phyloP scores from a whole-genome alignment of 1,140 invertebrate genomes.

The Aporrectodea caliginosa region DNA sequence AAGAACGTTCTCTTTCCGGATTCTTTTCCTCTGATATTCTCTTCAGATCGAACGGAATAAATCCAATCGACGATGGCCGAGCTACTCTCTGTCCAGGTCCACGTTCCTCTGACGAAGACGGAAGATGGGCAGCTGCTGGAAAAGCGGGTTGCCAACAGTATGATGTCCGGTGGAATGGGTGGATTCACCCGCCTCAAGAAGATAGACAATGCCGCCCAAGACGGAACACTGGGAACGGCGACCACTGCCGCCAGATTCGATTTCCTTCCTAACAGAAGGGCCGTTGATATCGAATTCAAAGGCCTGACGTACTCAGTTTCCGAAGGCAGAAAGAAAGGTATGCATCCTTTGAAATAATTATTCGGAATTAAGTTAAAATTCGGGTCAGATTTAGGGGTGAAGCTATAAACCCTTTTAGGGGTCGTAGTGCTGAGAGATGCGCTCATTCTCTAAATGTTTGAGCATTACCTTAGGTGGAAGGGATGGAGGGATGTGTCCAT shows the following conservation, averaged over 20 bases:
- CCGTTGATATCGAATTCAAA: slow-evolving; percentile 81
- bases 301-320: slow-evolving; percentile 79
- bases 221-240: slow-evolving; percentile 13
- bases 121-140: slow-evolving; percentile 34
- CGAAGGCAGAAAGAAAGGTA: slow-evolving; percentile 71
- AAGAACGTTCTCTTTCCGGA: too few relatives aligned
- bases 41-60: too few relatives aligned
- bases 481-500: too few relatives aligned
- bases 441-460: too few relatives aligned
- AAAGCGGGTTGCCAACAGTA: slow-evolving; percentile 18
- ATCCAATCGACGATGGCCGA: slow-evolving; percentile 45
- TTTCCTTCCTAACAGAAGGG: slow-evolving; percentile 73
- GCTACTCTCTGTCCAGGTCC: slow-evolving; percentile 46
- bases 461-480: too few relatives aligned
- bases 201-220: slow-evolving; percentile 27
- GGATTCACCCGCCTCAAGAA: slow-evolving; percentile 27
- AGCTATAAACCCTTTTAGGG: too few relatives aligned
- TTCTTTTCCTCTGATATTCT: too few relatives aligned
- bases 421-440: too few relatives aligned
- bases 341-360: too few relatives aligned
- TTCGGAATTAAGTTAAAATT: too few relatives aligned
- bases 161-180: neutral
- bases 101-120: slow-evolving; percentile 40
- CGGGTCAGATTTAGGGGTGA: too few relatives aligned
- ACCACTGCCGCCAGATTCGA: slow-evolving; percentile 60